Evolutionary conservation across 2,888 invertebrate species (phyloP), one percentile per base, ranked within the genome.

Genomic region (Argyra leucocephala): DNA sequence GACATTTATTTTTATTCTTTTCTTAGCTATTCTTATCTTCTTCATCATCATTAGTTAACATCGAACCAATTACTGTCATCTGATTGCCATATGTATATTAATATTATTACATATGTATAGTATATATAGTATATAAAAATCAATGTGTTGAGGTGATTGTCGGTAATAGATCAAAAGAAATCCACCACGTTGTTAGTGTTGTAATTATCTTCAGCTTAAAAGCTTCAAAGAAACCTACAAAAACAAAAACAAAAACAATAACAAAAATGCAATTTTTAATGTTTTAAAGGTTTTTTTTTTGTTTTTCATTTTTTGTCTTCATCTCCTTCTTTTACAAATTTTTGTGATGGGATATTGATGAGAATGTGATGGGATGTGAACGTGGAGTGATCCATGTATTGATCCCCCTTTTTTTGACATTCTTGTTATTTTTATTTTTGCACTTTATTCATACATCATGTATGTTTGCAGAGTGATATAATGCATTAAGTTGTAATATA

Each of bases 111-210:
- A 37, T 37, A 37, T 37, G 9, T 31, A 31, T 31, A 10, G 10
- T 48, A 48, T 48, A 48, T 5, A 15, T 48, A 15, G 18, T 48
- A n/a, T 31, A 31, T 31, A 31, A 7, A 7, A 31, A 31, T 59
- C 23, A 59, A 59, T 59, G 59, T 59, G 59, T 23, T 59, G 15
- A 59, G 59, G 59, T 59, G 59, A 59, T 59, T n/a, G 23, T 7
- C 59, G 59, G 59, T 59, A 59, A 59, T 23, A 23, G 12, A 59
- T 59, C 23, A 59, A 59, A 23, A 24, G 59, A 59, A 59, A 59
- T 5, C 59, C 59, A 23, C 23, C 23, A 23, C 23, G 59, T 59
- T 59, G 59, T 59, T 59, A 59, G 59, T 59, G 59, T 23, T 21
- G 23, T 59, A 59, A 59, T 59, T 59, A 59, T 59, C 23, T 48